Evolutionary conservation across 2,888 invertebrate genomes (phyloP).

Genomic region (Chrysopilus asiliformis): DNA sequence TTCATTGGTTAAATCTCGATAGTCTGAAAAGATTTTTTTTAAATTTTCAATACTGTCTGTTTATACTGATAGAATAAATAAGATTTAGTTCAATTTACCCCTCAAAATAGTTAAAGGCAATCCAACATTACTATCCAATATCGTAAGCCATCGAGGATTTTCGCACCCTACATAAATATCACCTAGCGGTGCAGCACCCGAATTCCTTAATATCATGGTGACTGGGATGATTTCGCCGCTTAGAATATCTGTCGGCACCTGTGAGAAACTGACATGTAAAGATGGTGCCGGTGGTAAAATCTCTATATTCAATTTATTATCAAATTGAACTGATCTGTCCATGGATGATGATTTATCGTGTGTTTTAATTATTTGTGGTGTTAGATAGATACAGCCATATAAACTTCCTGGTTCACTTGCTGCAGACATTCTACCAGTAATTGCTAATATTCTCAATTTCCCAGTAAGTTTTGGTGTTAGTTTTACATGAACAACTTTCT

Average conservation of each 20-base stretch:
- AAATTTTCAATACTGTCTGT: background rate
- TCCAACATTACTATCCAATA: slow-evolving; percentile 26
- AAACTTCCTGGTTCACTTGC: slow-evolving; percentile 28
- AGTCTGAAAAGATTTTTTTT: slow-evolving; percentile 18
- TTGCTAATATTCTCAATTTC: slow-evolving; percentile 55
- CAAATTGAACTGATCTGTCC: slow-evolving; percentile 26
- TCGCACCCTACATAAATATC: slow-evolving; percentile 45
- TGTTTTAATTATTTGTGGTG: slow-evolving; percentile 27
- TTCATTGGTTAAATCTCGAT: slow-evolving; percentile 30
- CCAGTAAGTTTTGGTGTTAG: slow-evolving; percentile 64
- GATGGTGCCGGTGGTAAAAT: slow-evolving; percentile 70
- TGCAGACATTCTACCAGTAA: slow-evolving; percentile 39
- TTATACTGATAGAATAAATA: too few species aligned
- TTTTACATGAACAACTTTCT: slow-evolving; percentile 51
- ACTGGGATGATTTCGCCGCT: slow-evolving; percentile 57
- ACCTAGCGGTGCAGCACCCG: slow-evolving; percentile 46
- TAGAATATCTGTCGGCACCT: slow-evolving; percentile 50
- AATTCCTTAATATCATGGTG: slow-evolving; percentile 47
- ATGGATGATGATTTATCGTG: slow-evolving; percentile 18
- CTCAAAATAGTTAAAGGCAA: slow-evolving; percentile 31
- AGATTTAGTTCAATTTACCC: too few species aligned
- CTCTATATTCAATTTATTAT: slow-evolving; percentile 58
- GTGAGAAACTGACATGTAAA: slow-evolving; percentile 56
- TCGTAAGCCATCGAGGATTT: slow-evolving; percentile 30
- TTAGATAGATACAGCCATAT: slow-evolving; percentile 29